phyloP scores from a whole-genome alignment of 2,888 invertebrate species.

The Shargacucullia verbasci region DNA sequence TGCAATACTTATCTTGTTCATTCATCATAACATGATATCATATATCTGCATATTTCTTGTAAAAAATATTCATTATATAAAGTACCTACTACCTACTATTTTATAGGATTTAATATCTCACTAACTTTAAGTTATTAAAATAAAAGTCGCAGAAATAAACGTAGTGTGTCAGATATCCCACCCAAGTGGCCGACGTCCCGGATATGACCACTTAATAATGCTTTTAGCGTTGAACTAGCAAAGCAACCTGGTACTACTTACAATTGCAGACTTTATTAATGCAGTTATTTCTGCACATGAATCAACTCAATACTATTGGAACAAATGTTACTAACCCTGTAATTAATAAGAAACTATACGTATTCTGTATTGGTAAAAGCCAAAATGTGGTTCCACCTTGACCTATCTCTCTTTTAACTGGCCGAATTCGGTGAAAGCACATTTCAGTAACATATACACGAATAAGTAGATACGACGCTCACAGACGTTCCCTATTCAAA shows the following conservation, averaged over 20 bases:
- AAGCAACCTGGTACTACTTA: slow-evolving; percentile 30
- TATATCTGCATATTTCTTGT: slow-evolving; percentile 2
- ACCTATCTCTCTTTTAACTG: neutral
- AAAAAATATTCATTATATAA: neutral
- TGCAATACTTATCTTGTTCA: slow-evolving; percentile 17
- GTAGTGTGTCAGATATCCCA: slow-evolving; percentile 33
- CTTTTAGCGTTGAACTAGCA: slow-evolving; percentile 47
- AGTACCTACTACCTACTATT: no score
- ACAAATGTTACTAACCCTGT: neutral
- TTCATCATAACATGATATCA: slow-evolving; percentile 16
- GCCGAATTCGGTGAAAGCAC: neutral
- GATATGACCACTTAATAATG: slow-evolving; percentile 48
- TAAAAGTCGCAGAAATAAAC: slow-evolving; percentile 1
- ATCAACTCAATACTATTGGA: slow-evolving; percentile 12
- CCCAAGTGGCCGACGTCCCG: slow-evolving; percentile 44
- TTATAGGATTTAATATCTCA: no score
- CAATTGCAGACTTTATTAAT: slow-evolving; percentile 29
- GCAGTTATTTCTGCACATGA: slow-evolving; percentile 28
- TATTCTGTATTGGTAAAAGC: no score
- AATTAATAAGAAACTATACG: slow-evolving; percentile 8
- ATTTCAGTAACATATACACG: slow-evolving; percentile 22
- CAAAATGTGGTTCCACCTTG: neutral
- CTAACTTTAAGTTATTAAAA: no score
- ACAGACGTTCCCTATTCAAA: slow-evolving; percentile 22
- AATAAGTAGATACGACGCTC: slow-evolving; percentile 11